These are phyloP conservation scores for Vespertilio murinus DNA, from an alignment of 2,797 vertebrate species.

Conservation along the genomic window DNA sequence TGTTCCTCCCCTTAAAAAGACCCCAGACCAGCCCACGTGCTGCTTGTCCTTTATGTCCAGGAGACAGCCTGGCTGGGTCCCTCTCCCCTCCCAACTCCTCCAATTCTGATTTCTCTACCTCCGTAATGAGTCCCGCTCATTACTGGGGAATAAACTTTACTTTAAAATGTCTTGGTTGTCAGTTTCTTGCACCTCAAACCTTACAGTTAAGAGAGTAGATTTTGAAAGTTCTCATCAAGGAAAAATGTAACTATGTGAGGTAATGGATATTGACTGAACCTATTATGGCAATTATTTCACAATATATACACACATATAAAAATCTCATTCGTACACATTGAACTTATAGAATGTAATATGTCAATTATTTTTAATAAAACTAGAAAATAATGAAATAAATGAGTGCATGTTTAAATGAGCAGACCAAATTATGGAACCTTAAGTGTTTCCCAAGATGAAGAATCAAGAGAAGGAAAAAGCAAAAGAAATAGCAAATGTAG, in stretches of 20 bases:
- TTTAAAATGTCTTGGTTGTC: too few species aligned
- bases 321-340: background rate
- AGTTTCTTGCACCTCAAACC: too few species aligned
- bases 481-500: background rate
- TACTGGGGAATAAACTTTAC: too few species aligned
- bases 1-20: too few species aligned
- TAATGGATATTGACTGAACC: background rate
- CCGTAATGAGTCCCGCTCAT: too few species aligned
- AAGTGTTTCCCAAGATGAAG: background rate
- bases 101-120: too few species aligned
- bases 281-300: background rate
- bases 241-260: background rate
- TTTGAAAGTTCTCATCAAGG: background rate
- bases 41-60: too few species aligned
- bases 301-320: background rate
- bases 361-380: background rate
- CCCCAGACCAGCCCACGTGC: too few species aligned
- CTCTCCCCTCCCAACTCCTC: too few species aligned
- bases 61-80: too few species aligned
- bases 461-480: background rate
- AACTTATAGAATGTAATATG: background rate
- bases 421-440: background rate
- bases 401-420: background rate
- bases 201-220: background rate
- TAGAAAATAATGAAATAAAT: background rate